Percentiles rank a stretch among this genome's conserved stretches.
Evolutionary conservation across 2,797 vertebrate genomes (phyloP).

Genomic region (Nannoperca australis): DNA sequence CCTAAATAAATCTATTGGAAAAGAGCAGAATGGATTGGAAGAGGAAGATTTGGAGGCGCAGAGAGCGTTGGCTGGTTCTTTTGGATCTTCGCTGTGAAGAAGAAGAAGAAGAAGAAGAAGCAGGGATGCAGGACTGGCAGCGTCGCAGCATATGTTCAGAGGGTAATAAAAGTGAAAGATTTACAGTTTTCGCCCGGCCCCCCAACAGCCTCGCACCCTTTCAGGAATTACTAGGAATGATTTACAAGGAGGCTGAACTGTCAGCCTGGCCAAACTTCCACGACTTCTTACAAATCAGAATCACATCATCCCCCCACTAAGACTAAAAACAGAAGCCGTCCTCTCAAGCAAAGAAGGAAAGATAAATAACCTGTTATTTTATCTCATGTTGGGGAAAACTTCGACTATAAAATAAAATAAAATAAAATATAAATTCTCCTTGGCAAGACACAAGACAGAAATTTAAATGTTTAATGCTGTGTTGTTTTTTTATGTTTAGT

Average conservation of each 20-base stretch:
- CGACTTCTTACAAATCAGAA: conserved; percentile 72
- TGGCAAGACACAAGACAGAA: not conserved
- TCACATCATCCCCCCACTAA: conserved; percentile 58
- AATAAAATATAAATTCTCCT: conserved; percentile 2
- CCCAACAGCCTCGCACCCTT: conserved; percentile 96
- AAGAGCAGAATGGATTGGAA: conserved; percentile 28
- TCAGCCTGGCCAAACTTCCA: conserved; percentile 81
- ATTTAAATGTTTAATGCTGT: not conserved
- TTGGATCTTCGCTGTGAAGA: conserved; percentile 85
- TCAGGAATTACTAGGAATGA: conserved; percentile 99
- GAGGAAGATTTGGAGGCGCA: conserved; percentile 60
- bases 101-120: conserved; percentile 42
- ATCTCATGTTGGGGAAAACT: conserved; percentile 5
- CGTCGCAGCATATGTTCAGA: conserved; percentile 97
- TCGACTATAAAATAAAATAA: not conserved
- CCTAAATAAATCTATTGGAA: conserved; percentile 25
- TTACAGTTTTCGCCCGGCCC: conserved; percentile 97
- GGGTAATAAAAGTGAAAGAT: conserved; percentile 99
- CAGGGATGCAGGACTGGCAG: conserved; percentile 91
- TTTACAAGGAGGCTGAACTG: conserved; percentile 92
- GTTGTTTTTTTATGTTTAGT: not conserved
- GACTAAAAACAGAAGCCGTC: conserved; percentile 52
- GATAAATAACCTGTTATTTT: conserved; percentile 27
- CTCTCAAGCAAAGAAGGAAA: not conserved
- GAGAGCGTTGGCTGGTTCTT: conserved; percentile 83